Evolutionary conservation across 2,797 vertebrate genomes (phyloP).

Genomic region (Lycodopsis pacificus): DNA sequence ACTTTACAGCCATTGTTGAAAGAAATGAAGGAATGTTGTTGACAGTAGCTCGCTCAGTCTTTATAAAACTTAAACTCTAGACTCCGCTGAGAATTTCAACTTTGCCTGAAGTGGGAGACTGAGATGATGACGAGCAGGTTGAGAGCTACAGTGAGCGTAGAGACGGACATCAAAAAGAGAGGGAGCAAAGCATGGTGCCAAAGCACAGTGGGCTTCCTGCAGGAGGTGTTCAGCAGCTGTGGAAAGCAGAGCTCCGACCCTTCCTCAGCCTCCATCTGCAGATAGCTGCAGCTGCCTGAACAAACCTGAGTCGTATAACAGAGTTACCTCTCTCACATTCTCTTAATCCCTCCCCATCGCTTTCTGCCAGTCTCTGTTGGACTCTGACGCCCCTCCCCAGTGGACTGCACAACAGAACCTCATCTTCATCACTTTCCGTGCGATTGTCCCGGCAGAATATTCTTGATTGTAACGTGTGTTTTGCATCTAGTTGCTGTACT

Average conservation of each 20-base stretch:
- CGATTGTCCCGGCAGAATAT: neutral
- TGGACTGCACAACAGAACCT: neutral
- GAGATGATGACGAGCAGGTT: conserved; percentile 83
- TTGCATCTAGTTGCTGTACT: neutral
- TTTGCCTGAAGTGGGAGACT: conserved; percentile 82
- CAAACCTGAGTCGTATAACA: neutral
- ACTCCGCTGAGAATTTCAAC: neutral
- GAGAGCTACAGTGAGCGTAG: conserved; percentile 74
- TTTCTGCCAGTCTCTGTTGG: neutral
- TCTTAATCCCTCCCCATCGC: neutral
- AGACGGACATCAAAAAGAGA: conserved; percentile 10
- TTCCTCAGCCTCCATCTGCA: neutral
- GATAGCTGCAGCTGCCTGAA: neutral
- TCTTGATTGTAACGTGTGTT: neutral
- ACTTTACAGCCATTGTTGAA: neutral
- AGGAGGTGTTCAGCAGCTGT: neutral
- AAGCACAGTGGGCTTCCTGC: neutral
- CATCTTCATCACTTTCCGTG: neutral
- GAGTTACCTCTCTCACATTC: neutral
- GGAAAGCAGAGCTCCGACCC: neutral
- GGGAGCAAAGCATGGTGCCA: neutral
- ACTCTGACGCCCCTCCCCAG: neutral
- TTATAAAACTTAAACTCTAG: neutral
- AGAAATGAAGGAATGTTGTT: neutral
- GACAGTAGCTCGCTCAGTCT: neutral